A percentile compares a stretch with the other conserved stretches of the same genome.
Evolutionary conservation across 2,113 vertebrate species (phyloP).

Genomic region (Coryphaenoides rupestris): DNA sequence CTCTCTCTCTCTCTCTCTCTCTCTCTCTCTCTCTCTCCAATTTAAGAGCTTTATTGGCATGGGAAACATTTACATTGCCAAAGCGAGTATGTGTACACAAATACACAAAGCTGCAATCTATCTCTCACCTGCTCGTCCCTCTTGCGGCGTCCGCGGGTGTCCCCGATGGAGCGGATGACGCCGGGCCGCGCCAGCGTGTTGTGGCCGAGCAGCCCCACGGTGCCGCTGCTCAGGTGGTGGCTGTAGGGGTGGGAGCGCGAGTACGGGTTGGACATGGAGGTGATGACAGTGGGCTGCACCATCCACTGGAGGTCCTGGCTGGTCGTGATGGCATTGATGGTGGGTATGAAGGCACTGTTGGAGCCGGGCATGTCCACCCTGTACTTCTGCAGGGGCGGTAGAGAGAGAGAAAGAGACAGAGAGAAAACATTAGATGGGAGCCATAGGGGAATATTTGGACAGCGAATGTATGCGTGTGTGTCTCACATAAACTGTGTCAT

Average conservation of each 20-base stretch:
- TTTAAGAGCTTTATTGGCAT: no score
- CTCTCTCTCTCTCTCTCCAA: no score
- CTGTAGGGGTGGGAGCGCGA: slow-evolving; percentile 90
- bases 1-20: no score
- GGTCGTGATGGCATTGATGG: slow-evolving; percentile 98
- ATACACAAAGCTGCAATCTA: not conserved
- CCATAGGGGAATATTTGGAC: no score
- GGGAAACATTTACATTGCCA: no score
- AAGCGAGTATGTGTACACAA: no score
- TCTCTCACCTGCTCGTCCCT: slow-evolving; percentile 89
- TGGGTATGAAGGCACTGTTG: slow-evolving; percentile 97
- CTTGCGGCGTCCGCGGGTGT: slow-evolving; percentile 86
- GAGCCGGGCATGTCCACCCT: slow-evolving; percentile 98
- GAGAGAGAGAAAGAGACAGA: not conserved
- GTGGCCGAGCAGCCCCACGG: slow-evolving; percentile 82
- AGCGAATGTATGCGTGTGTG: no score
- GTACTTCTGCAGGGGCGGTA: slow-evolving; percentile 82
- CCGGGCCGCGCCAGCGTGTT: slow-evolving; percentile 87
- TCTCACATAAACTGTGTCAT: no score
- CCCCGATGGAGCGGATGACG: slow-evolving; percentile 95
- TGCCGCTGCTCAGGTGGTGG: slow-evolving; percentile 82
- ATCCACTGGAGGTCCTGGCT: slow-evolving; percentile 99
- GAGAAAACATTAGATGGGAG: slow-evolving; percentile 3
- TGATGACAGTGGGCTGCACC: slow-evolving; percentile 98
- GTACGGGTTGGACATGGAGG: slow-evolving; percentile 97